Evolutionary conservation across 2,797 vertebrate species (phyloP).

Genomic region (Peromyscus aztecus): DNA sequence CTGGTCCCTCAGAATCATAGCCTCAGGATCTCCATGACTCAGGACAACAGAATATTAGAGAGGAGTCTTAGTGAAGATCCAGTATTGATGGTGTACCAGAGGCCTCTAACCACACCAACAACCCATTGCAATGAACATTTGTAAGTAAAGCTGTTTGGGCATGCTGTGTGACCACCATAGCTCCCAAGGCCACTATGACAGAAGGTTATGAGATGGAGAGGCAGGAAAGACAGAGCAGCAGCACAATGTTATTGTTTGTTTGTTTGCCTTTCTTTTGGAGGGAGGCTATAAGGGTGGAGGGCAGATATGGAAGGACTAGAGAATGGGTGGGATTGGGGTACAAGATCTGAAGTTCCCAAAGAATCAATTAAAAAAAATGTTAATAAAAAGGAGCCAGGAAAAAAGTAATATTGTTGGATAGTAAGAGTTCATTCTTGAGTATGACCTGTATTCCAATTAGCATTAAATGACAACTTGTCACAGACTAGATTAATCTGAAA

Average conservation of each 20-base stretch:
- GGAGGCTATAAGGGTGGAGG: background rate
- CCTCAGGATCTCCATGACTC: background rate
- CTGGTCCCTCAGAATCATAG: background rate
- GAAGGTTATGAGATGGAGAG: background rate
- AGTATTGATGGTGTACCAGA: background rate
- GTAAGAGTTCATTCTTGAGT: background rate
- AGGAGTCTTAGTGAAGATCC: background rate
- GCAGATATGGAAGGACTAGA: background rate
- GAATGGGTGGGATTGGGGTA: background rate
- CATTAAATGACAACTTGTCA: background rate
- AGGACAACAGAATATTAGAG: background rate
- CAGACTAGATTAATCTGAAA: background rate
- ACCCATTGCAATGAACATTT: too few species aligned
- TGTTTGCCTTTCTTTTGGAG: background rate
- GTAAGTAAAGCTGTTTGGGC: too few species aligned
- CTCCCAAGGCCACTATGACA: background rate
- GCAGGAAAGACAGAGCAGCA: background rate
- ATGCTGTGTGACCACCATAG: background rate
- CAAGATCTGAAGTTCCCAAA: background rate
- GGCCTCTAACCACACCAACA: background rate
- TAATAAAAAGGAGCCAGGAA: too few species aligned
- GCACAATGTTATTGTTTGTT: background rate
- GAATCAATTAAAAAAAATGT: background rate
- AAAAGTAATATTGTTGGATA: background rate
- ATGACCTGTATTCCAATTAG: background rate